Percentiles rank a stretch among this genome's conserved stretches.
Evolutionary conservation across 2,113 vertebrate species (phyloP).

Genomic region (Thalassarche chlororhynchos): DNA sequence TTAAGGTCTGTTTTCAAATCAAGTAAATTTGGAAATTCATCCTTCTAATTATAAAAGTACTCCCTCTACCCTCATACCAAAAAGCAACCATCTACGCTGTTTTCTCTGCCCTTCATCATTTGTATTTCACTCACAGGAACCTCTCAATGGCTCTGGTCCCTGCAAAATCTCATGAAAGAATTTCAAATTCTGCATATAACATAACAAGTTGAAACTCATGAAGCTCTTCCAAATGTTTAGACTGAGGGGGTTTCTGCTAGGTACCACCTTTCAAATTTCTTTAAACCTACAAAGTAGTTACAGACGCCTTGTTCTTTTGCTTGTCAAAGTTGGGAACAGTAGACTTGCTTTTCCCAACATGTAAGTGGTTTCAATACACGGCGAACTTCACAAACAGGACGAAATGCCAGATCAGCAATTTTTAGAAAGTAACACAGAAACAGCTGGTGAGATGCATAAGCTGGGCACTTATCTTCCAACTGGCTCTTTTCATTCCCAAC

Average conservation of each 20-base stretch:
- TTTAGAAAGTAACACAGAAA: not conserved
- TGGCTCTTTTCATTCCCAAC: not conserved
- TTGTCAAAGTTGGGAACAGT: not conserved
- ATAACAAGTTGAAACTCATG: not conserved
- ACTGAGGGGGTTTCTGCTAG: not conserved
- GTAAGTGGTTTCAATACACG: not conserved
- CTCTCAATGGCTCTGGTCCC: not conserved
- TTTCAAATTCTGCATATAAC: not conserved
- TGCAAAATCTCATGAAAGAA: not conserved
- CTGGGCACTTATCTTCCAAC: not conserved
- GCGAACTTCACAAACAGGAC: not conserved
- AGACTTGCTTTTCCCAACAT: not conserved
- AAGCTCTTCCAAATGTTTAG: not conserved
- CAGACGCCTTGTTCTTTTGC: not conserved
- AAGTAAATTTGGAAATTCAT: not conserved
- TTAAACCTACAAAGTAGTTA: not conserved
- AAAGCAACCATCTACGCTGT: not conserved
- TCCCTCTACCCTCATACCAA: not conserved
- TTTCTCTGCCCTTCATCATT: not conserved
- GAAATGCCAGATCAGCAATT: not conserved
- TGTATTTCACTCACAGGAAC: not conserved
- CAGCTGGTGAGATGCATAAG: not conserved
- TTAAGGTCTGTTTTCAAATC: not conserved
- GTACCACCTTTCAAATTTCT: not conserved
- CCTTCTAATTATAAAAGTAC: not conserved